A percentile compares a stretch with the other conserved stretches of the same genome.
Conservation (phyloP, 2,888 invertebrate species). For the Drosophila lutescens region DNA sequence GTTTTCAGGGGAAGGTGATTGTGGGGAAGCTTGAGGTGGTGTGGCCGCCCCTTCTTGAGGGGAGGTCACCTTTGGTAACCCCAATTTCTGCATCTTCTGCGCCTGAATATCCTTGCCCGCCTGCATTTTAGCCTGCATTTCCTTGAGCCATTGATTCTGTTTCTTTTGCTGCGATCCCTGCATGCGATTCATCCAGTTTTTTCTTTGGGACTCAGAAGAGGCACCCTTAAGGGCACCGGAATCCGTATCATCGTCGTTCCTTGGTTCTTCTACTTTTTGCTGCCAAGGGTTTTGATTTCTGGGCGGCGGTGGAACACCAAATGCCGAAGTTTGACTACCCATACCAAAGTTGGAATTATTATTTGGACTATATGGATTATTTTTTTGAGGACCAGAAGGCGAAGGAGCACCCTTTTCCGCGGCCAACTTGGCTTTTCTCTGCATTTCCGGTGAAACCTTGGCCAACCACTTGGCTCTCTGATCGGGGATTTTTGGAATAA, state of each 20-base stretch:
- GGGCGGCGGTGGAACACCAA: conserved; percentile 25
- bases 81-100: conserved; percentile 35
- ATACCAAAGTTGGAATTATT: conserved; percentile 3
- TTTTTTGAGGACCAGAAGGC: background rate
- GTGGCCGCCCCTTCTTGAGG: background rate
- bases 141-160: conserved; percentile 57
- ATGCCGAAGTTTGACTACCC: background rate
- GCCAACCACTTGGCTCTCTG: conserved; percentile 73
- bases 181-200: conserved; percentile 65
- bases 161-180: conserved; percentile 60
- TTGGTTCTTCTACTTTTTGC: background rate
- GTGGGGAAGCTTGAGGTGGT: background rate
- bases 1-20: background rate
- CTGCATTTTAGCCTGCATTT: conserved; percentile 66
- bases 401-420: background rate
- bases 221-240: conserved; percentile 14
- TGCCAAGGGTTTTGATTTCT: conserved; percentile 12
- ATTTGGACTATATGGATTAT: background rate
- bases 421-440: conserved; percentile 32
- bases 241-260: background rate
- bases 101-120: conserved; percentile 56
- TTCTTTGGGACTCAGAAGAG: conserved; percentile 45
- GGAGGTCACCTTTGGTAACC: background rate
- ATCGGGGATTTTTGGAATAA: conserved; percentile 38
- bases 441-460: conserved; percentile 52